Evolutionary conservation across 2,113 vertebrate genomes (phyloP).

Genomic region (Oriolus oriolus): DNA sequence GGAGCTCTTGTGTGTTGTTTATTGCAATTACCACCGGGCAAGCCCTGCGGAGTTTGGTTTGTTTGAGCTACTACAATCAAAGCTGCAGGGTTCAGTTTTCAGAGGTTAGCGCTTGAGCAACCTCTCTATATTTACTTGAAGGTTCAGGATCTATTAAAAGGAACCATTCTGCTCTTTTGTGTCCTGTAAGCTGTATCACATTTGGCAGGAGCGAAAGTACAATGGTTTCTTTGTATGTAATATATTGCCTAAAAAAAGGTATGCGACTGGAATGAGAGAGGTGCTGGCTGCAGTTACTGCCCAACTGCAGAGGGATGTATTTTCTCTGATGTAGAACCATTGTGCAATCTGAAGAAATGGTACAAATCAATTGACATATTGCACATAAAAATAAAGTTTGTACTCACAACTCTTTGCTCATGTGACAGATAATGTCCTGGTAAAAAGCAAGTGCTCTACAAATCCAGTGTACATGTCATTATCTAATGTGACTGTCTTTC

Average conservation of each 20-base stretch:
- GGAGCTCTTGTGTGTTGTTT: slow-evolving; percentile 10
- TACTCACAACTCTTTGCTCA: neutral
- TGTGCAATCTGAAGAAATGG: neutral
- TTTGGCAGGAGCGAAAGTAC: slow-evolving; percentile 44
- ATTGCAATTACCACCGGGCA: neutral
- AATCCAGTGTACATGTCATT: neutral
- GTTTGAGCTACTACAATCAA: slow-evolving; percentile 40
- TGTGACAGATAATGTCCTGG: neutral
- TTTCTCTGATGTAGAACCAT: slow-evolving; percentile 25
- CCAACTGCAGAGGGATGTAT: neutral
- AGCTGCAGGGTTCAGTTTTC: slow-evolving; percentile 15
- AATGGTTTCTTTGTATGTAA: slow-evolving; percentile 50
- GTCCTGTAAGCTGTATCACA: slow-evolving; percentile 33
- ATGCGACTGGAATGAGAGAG: slow-evolving; percentile 34
- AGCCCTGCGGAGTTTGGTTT: neutral
- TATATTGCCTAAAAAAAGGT: slow-evolving; percentile 31
- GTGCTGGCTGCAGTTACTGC: slow-evolving; percentile 7
- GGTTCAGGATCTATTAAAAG: slow-evolving; percentile 38
- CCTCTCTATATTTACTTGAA: slow-evolving; percentile 11
- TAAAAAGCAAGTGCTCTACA: neutral
- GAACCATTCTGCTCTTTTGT: slow-evolving; percentile 49
- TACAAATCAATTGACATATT: slow-evolving; percentile 16
- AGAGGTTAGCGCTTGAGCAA: slow-evolving; percentile 4
- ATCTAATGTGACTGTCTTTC: neutral
- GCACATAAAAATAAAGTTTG: neutral